These are phyloP conservation scores for Vanessa atalanta DNA, from an alignment of 1,140 invertebrate genomes.

Conservation along the genomic window DNA sequence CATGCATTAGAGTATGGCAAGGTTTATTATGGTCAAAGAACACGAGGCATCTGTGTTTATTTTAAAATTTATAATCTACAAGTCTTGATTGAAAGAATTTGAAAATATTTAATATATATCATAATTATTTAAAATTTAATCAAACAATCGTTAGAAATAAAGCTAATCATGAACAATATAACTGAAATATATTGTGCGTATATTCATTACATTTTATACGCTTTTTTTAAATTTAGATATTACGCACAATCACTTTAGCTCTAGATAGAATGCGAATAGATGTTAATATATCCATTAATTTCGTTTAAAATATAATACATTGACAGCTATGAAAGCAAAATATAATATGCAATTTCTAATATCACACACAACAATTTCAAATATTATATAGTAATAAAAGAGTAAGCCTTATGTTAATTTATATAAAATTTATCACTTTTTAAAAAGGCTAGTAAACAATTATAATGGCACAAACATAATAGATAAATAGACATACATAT, in stretches of 20 bases:
- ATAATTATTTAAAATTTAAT: not conserved
- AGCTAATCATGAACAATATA: no score
- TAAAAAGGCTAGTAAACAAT: conserved; percentile 34
- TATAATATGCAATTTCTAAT: conserved; percentile 23
- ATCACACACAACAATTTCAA: conserved; percentile 26
- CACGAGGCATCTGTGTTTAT: not conserved
- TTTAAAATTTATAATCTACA: not conserved
- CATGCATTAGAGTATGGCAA: conserved; percentile 29
- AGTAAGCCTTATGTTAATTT: conserved; percentile 23
- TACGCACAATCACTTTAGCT: not conserved
- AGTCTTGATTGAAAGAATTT: not conserved
- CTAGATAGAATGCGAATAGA: not conserved
- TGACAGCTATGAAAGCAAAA: conserved; percentile 10
- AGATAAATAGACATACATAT: conserved; percentile 26
- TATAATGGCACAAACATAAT: conserved; percentile 35
- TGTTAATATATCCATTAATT: not conserved
- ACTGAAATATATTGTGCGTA: not conserved
- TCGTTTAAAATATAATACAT: not conserved
- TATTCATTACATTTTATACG: not conserved
- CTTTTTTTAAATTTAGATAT: not conserved
- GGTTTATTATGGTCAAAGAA: conserved; percentile 12
- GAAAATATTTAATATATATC: not conserved
- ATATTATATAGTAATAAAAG: conserved; percentile 20
- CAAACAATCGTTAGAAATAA: no score
- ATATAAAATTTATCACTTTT: conserved; percentile 33